These are phyloP conservation scores for Monomorium pharaonis DNA, from an alignment of 1,140 invertebrate genomes.

Conservation along the genomic window DNA sequence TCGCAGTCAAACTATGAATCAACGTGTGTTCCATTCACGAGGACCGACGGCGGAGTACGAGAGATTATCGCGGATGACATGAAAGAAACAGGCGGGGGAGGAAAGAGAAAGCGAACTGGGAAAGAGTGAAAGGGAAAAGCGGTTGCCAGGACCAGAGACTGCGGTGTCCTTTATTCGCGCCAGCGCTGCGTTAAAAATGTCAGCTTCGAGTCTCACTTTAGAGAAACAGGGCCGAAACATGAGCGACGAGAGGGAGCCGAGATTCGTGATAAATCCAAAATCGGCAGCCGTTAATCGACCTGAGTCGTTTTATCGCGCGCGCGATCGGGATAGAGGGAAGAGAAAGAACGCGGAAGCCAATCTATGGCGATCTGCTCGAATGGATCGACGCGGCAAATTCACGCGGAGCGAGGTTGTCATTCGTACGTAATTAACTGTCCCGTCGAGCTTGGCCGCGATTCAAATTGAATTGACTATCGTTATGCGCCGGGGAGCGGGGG, in stretches of 20 bases:
- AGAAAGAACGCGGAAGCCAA: slow-evolving; percentile 42
- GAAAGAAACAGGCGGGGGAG: neutral
- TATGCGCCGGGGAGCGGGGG: slow-evolving; percentile 71
- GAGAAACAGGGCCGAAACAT: neutral
- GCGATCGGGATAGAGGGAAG: neutral
- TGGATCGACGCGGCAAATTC: slow-evolving; percentile 66
- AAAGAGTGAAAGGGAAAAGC: slow-evolving; percentile 23
- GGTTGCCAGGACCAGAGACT: slow-evolving; percentile 19
- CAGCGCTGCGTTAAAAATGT: slow-evolving; percentile 55
- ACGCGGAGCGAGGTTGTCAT: slow-evolving; percentile 68
- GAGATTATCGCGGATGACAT: neutral
- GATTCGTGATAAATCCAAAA: neutral
- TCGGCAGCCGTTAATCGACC: slow-evolving; percentile 23
- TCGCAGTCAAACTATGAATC: slow-evolving; percentile 61
- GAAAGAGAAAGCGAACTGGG: neutral
- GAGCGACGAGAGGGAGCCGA: neutral
- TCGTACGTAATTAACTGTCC: slow-evolving; percentile 78
- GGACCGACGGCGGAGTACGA: slow-evolving; percentile 6
- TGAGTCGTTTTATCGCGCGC: slow-evolving; percentile 19
- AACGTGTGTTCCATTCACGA: slow-evolving; percentile 64
- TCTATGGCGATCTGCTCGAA: slow-evolving; percentile 63
- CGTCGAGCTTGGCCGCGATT: slow-evolving; percentile 76
- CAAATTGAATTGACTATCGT: slow-evolving; percentile 79
- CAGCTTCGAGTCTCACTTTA: slow-evolving; percentile 39
- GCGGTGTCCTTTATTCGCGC: slow-evolving; percentile 55